These are phyloP conservation scores for Epinotia bilunana DNA, from an alignment of 2,888 invertebrate genomes.

Conservation along the genomic window DNA sequence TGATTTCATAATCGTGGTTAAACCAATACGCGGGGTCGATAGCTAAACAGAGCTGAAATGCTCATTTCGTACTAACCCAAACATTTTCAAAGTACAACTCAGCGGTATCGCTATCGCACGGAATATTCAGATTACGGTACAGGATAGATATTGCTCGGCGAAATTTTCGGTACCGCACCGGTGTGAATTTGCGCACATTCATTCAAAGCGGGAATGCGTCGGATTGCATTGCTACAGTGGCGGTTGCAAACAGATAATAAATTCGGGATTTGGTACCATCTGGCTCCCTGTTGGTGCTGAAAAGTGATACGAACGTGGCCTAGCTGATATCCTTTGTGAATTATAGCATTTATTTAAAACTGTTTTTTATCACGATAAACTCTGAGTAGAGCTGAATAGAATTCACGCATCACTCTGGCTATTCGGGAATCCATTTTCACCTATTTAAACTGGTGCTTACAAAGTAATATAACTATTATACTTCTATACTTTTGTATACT, in stretches of 20 bases:
- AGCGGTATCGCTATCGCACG: constrained; percentile 27
- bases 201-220: constrained; percentile 61
- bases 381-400: neutral
- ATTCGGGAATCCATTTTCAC: neutral
- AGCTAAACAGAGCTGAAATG: neutral
- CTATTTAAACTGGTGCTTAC: neutral
- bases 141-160: constrained; percentile 51
- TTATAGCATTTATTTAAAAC: constrained; percentile 55
- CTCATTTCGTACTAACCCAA: constrained; percentile 19
- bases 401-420: neutral
- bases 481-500: no score
- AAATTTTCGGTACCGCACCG: constrained; percentile 52
- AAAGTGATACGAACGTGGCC: constrained; percentile 67
- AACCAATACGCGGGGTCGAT: neutral
- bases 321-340: constrained; percentile 57
- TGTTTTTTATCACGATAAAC: constrained; percentile 20
- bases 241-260: constrained; percentile 78
- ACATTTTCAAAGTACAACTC: constrained; percentile 42
- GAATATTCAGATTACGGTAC: constrained; percentile 40
- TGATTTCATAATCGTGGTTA: neutral
- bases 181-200: constrained; percentile 64
- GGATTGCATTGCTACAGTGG: constrained; percentile 64
- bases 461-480: neutral
- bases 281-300: constrained; percentile 62
- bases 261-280: constrained; percentile 74